These are phyloP conservation scores for Loris lydekkerianus DNA, from an alignment of 2,797 vertebrate genomes.

Conservation along the genomic window DNA sequence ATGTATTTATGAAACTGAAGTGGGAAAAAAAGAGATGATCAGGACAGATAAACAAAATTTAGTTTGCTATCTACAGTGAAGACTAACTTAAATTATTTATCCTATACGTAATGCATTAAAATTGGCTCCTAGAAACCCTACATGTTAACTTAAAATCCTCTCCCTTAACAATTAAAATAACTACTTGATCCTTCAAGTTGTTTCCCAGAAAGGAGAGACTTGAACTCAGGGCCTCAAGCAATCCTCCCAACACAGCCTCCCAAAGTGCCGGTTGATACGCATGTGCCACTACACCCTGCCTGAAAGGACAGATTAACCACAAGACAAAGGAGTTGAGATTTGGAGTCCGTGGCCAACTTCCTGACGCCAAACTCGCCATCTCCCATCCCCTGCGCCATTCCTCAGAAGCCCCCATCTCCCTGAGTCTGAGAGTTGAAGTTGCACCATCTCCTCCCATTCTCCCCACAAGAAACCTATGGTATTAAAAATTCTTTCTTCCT, in stretches of 20 bases:
- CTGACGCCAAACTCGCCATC: not conserved
- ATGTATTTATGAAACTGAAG: slow-evolving; percentile 1
- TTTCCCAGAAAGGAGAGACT: not conserved
- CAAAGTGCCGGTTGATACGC: not conserved
- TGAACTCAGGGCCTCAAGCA: not conserved
- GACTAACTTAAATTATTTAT: slow-evolving; percentile 53
- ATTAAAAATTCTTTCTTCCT: not conserved
- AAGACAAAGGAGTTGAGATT: not conserved
- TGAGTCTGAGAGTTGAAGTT: not conserved
- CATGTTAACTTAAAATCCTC: not conserved
- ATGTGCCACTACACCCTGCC: not conserved
- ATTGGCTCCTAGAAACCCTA: not conserved
- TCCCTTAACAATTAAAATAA: not conserved
- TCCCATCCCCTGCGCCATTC: too few relatives aligned
- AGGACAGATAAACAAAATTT: slow-evolving; percentile 69
- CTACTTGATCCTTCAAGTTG: not conserved
- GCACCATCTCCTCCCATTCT: not conserved
- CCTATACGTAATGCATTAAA: slow-evolving; percentile 27
- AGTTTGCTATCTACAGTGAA: slow-evolving; percentile 69
- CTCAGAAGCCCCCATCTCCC: not conserved
- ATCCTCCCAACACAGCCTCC: not conserved
- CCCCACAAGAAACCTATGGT: not conserved
- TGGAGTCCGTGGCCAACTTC: not conserved
- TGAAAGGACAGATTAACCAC: not conserved
- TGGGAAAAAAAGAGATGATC: slow-evolving; percentile 36